Evolutionary conservation across 2,888 invertebrate species (phyloP), one percentile per base, ranked within the genome.

Genomic region (Epinotia demarniana): DNA sequence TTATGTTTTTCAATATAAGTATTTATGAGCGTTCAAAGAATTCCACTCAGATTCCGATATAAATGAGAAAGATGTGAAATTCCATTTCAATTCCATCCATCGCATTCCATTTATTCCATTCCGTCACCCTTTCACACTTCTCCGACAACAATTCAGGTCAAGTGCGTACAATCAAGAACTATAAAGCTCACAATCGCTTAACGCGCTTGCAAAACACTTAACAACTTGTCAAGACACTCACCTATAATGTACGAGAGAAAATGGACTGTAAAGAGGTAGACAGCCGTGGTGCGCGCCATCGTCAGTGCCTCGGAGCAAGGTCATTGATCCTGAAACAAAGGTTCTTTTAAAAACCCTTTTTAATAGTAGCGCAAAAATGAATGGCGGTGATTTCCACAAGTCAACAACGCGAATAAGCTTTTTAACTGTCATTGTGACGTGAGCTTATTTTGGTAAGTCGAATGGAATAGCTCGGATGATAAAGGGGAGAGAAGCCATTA

Each of bases 221-320:
- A 62, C 61, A 71, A 75, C 61, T 61, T 67, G 75, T 75, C 75
- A 75, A 75, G 61, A 72, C 33, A 80, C 94, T 93, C 82, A 94
- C 94, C 92, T 84, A 91, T 90, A 87, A 94, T 89, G 83, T 88
- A 92, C 77, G 91, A 91, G 82, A 94, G 89, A 86, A 94, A 93
- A 89, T 93, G 90, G 83, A 90, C 90, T 80, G 92, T 92, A 85
- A 94, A 92, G 81, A 94, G 87, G 88, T 87, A 91, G 82, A 89
- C 87, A 79, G 89, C 87, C 78, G 73, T 78, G 83, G 80, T 83
- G 73, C 89, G 89, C 85, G 89, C 90, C 93, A 93, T 94, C 84
- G 83, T 87, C 87, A 80, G 81, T 75, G 76, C 79, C 74, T 82
- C 81, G 77, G 82, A 82, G 79, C 82, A 82, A 81, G 89, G 87